Evolutionary conservation across 2,797 vertebrate species (phyloP).

Genomic region (Sphenodon punctatus): DNA sequence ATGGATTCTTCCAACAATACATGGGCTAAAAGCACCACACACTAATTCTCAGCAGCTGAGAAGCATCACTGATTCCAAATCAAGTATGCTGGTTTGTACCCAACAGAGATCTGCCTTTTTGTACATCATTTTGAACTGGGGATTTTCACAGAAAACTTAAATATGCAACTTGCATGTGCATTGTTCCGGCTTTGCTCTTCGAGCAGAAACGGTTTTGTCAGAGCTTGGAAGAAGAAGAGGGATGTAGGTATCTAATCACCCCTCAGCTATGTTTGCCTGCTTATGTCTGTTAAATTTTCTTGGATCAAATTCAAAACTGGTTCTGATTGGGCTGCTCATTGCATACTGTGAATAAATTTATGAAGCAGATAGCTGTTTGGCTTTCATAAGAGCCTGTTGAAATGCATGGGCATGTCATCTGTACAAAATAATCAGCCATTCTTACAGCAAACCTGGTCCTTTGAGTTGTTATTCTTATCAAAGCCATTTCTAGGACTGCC

Average conservation of each 20-base stretch:
- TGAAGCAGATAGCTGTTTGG: neutral
- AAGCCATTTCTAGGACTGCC: neutral
- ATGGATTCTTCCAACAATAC: too few relatives aligned
- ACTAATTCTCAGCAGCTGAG: too few relatives aligned
- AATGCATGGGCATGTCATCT: conserved; percentile 13
- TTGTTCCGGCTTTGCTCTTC: neutral
- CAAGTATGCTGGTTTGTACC: too few relatives aligned
- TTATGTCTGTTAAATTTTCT: conserved; percentile 19
- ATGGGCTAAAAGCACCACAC: too few relatives aligned
- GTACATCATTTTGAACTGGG: too few relatives aligned
- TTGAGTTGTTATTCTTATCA: neutral
- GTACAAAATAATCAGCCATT: neutral
- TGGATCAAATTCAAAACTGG: neutral
- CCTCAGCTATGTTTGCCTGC: conserved; percentile 33
- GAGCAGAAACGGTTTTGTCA: neutral
- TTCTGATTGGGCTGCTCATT: conserved; percentile 13
- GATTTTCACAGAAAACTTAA: too few relatives aligned
- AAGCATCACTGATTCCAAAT: too few relatives aligned
- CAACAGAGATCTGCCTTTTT: too few relatives aligned
- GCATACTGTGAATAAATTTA: neutral
- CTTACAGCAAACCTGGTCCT: neutral
- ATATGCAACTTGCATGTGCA: neutral
- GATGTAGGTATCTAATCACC: conserved; percentile 4
- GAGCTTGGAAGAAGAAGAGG: neutral
- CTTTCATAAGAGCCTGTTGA: conserved; percentile 1